A percentile compares a stretch with the other conserved stretches of the same genome.
Evolutionary conservation across 2,797 vertebrate genomes (phyloP).

Genomic region (Lophotriccus pileatus): DNA sequence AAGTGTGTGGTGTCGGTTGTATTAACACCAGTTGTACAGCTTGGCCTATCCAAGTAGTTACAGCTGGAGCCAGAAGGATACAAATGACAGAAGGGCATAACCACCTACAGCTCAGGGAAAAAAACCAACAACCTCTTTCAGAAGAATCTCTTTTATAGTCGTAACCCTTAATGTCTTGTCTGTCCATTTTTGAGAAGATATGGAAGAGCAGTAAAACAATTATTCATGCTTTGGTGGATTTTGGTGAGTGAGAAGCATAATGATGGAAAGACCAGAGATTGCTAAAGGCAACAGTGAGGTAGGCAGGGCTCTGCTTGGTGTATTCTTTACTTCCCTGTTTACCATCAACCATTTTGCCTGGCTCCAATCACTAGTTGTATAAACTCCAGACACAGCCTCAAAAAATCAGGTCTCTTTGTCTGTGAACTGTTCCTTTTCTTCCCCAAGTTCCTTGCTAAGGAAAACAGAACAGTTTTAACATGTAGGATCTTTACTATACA

Average conservation of each 20-base stretch:
- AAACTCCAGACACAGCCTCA: background rate
- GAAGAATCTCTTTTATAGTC: background rate
- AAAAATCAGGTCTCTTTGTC: background rate
- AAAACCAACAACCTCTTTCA: background rate
- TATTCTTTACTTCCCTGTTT: background rate
- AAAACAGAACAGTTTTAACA: background rate
- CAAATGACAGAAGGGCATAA: background rate
- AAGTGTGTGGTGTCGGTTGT: background rate
- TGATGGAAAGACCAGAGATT: background rate
- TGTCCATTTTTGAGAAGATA: background rate
- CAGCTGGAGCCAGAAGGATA: background rate
- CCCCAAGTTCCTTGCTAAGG: background rate
- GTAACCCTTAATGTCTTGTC: background rate
- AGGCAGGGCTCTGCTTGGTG: background rate
- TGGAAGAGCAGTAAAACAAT: background rate
- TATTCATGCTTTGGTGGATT: background rate
- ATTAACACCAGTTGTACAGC: background rate
- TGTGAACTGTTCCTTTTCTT: background rate
- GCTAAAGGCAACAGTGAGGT: background rate
- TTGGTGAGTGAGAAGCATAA: background rate
- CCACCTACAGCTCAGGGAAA: background rate
- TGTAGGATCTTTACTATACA: background rate
- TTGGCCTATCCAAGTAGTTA: background rate
- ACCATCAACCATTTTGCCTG: background rate
- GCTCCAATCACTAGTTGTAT: background rate